Evolutionary conservation across 2,888 invertebrate species (phyloP), one percentile per base, ranked within the genome.

Genomic region (Xanthorhoe designata): DNA sequence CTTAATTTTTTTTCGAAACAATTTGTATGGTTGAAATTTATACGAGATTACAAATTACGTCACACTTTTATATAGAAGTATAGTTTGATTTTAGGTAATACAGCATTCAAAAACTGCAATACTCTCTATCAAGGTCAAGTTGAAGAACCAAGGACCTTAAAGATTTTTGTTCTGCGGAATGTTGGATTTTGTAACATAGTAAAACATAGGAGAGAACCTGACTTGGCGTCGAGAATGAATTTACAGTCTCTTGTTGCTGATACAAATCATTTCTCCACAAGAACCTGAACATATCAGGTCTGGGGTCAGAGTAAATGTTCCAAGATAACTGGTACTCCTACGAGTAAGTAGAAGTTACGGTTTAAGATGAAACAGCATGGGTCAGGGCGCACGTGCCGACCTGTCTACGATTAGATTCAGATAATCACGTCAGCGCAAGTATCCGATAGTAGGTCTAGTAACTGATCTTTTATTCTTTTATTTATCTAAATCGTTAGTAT

Each of bases 321-420:
- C 35, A 51, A 55, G 51, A 61, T 62, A 64, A 64, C 67, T 57
- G n/a, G 50, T 67, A 69, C 60, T 56, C 59, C 45, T 53, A 60
- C 57, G 42, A 32, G 51, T 62, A 54, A 64, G 59, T 59, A 51
- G 63, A 67, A 69, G 55, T 68, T 69, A 69, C 70, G 66, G 65
- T 66, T 65, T 50, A 55, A 59, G 64, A 59, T 58, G 47, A 60
- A 64, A 66, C 61, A 51, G 71, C 67, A 71, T 62, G 77, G 86
- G 84, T 86, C 84, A 85, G 69, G 75, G 73, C 77, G 82, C 83
- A 81, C 82, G 83, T 82, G 84, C 64, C 53, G 49, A 53, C 75
- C 78, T 80, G 80, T 81, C 81, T 79, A 79, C 82, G 57, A 64
- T 67, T 61, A 56, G 71, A 77, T 80, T 79, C 77, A 78, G 79